Conservation (phyloP, 2,113 vertebrate genomes). For the Reinhardtius hippoglossoides region DNA sequence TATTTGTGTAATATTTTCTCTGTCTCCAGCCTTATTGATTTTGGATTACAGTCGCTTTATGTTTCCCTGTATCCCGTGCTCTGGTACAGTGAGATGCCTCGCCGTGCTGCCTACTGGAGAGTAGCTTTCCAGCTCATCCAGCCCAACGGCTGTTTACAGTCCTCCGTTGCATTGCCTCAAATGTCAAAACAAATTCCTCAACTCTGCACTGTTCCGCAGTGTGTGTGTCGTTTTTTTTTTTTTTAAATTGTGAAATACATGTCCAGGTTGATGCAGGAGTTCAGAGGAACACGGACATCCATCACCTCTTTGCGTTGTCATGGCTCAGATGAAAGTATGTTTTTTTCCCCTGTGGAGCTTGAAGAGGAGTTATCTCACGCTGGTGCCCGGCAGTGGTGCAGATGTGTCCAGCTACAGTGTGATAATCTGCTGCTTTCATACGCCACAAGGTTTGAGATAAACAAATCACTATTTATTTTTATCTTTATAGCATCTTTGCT, state of each 20-base stretch:
- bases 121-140: slow-evolving; percentile 55
- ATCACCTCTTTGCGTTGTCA: slow-evolving; percentile 53
- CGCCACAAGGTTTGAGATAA: slow-evolving; percentile 16
- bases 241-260: background rate
- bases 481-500: slow-evolving; percentile 11
- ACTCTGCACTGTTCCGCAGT: background rate
- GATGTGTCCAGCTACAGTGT: slow-evolving; percentile 17
- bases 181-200: slow-evolving; percentile 48
- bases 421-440: slow-evolving; percentile 10
- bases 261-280: slow-evolving; percentile 13
- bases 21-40: slow-evolving; percentile 74
- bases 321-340: slow-evolving; percentile 13
- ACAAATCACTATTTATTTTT: slow-evolving; percentile 15
- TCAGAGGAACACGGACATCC: slow-evolving; percentile 19
- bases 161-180: slow-evolving; percentile 29
- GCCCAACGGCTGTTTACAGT: slow-evolving; percentile 50
- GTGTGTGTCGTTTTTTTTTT: slow-evolving; percentile 8
- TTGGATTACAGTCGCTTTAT: slow-evolving; percentile 64
- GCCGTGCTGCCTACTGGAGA: slow-evolving; percentile 17
- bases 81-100: slow-evolving; percentile 49
- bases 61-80: slow-evolving; percentile 53
- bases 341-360: slow-evolving; percentile 15
- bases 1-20: slow-evolving; percentile 55
- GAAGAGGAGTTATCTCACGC: background rate
- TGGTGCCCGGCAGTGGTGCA: slow-evolving; percentile 5